Percentiles rank a stretch among this genome's conserved stretches.
These are phyloP conservation scores for Hypomesus transpacificus DNA, from an alignment of 2,113 vertebrate species.

Conservation along the genomic window DNA sequence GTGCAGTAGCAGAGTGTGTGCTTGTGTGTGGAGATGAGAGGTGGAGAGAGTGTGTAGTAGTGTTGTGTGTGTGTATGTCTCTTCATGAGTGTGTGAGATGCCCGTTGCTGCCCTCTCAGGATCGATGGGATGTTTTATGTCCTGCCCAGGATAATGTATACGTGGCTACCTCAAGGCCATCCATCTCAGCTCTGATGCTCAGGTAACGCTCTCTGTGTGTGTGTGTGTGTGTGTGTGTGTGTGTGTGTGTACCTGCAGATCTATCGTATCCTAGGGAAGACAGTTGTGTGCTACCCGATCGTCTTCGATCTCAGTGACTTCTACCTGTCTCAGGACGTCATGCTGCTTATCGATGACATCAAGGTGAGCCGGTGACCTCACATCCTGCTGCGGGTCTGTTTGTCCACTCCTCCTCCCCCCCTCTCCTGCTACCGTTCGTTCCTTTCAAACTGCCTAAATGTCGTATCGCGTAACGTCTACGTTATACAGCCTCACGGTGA, in stretches of 20 bases:
- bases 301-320: slow-evolving; percentile 99
- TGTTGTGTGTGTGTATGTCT: slow-evolving; percentile 2
- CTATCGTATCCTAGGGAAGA: slow-evolving; percentile 95
- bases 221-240: slow-evolving; percentile 20
- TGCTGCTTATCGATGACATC: slow-evolving; percentile 98
- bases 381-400: background rate
- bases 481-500: too few species aligned
- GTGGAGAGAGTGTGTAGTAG: background rate
- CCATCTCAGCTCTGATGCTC: slow-evolving; percentile 46
- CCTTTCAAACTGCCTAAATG: too few species aligned
- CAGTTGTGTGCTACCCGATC: slow-evolving; percentile 96
- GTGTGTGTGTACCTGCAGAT: slow-evolving; percentile 72
- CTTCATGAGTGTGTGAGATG: slow-evolving; percentile 19
- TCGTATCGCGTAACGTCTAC: too few species aligned
- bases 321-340: slow-evolving; percentile 98
- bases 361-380: slow-evolving; percentile 76
- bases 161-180: slow-evolving; percentile 38
- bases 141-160: slow-evolving; percentile 43
- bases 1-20: too few species aligned
- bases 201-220: background rate
- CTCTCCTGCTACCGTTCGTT: too few species aligned
- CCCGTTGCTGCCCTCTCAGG: slow-evolving; percentile 34
- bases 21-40: background rate
- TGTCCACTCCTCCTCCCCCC: too few species aligned
- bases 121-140: slow-evolving; percentile 61